These are phyloP conservation scores for Brachypteracias leptosomus DNA, from an alignment of 2,113 vertebrate species.

Conservation along the genomic window DNA sequence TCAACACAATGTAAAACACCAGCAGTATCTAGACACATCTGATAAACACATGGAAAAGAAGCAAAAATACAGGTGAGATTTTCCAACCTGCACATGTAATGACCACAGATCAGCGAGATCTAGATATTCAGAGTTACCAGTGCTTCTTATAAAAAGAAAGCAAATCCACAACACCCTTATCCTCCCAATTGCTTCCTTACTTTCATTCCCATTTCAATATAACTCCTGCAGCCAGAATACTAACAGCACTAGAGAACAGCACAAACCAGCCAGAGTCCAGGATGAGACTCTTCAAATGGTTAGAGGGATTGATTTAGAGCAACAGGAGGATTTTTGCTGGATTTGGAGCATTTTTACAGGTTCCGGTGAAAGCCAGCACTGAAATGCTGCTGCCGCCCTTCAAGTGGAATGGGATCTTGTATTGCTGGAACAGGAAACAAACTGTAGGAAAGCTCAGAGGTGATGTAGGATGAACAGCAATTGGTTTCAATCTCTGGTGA, in stretches of 20 bases:
- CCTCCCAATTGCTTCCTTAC: not conserved
- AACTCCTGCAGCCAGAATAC: not conserved
- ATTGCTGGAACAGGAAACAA: not conserved
- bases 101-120: not conserved
- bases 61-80: not conserved
- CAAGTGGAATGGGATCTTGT: not conserved
- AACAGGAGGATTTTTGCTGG: not conserved
- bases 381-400: not conserved
- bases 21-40: not conserved
- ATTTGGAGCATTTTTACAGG: not conserved
- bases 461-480: not conserved
- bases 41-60: not conserved
- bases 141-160: not conserved
- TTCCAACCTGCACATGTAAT: not conserved
- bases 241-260: not conserved
- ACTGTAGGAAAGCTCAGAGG: not conserved
- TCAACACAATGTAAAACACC: not conserved
- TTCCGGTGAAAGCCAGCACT: not conserved
- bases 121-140: not conserved
- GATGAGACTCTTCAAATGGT: not conserved
- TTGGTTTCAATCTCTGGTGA: not conserved
- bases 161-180: not conserved
- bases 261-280: not conserved
- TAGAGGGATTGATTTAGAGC: not conserved
- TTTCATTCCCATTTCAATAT: not conserved